Evolutionary conservation across 2,888 invertebrate genomes (phyloP).

Genomic region (Chydorus sphaericus): DNA sequence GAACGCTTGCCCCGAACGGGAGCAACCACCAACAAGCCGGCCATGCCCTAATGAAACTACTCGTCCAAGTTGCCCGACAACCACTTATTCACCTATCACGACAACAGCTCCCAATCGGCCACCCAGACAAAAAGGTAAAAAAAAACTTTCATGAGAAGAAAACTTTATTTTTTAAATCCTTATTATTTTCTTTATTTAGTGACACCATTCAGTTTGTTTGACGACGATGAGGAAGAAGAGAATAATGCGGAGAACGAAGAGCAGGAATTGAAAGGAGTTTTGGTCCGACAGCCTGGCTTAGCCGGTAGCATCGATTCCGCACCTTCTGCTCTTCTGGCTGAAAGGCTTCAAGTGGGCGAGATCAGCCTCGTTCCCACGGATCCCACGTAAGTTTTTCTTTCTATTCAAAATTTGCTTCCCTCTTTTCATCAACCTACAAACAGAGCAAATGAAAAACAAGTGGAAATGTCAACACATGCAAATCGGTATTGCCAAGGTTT

Average conservation of each 20-base stretch:
- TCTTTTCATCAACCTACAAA: no score
- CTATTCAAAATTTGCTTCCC: not conserved
- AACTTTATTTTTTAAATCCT: not conserved
- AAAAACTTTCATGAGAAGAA: conserved; percentile 4
- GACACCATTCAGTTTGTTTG: conserved; percentile 12
- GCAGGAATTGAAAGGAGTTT: not conserved
- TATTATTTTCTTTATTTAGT: not conserved
- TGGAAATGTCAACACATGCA: not conserved
- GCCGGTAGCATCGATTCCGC: not conserved
- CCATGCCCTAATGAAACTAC: conserved; percentile 36
- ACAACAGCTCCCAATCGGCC: not conserved
- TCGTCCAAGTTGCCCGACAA: conserved; percentile 52
- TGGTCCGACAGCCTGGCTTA: not conserved
- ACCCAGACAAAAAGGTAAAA: conserved; percentile 8
- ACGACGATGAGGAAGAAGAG: conserved; percentile 11
- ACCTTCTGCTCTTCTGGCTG: conserved; percentile 9
- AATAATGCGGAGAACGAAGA: not conserved
- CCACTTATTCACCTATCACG: conserved; percentile 4
- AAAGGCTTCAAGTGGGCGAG: conserved; percentile 10
- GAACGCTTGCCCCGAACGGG: conserved; percentile 47
- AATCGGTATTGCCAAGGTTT: not conserved
- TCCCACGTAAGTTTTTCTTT: conserved; percentile 13
- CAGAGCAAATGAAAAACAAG: not conserved
- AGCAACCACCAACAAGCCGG: conserved; percentile 38
- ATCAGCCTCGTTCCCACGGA: conserved; percentile 11